These are phyloP conservation scores for Tetranychus piercei DNA, from an alignment of 2,888 invertebrate genomes.

Conservation along the genomic window DNA sequence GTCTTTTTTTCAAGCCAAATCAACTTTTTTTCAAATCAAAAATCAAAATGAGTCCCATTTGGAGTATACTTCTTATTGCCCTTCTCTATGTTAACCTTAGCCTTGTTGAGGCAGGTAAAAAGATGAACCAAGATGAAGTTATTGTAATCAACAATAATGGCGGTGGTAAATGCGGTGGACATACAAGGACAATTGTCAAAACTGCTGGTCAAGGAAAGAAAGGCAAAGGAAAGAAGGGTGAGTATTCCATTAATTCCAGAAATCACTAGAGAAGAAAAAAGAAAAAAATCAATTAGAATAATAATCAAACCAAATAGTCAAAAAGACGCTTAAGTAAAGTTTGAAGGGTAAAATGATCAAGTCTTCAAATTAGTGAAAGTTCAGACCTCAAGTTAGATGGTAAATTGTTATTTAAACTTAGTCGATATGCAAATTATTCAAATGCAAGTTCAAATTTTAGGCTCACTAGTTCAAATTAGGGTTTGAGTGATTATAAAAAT, in stretches of 20 bases:
- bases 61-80: background rate
- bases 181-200: slow-evolving; percentile 8
- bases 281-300: background rate
- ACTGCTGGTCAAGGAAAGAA: slow-evolving; percentile 2
- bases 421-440: no score
- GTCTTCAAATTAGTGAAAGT: no score
- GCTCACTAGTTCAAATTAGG: no score
- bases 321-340: no score
- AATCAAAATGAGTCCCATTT: background rate
- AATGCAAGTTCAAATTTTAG: no score
- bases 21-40: background rate
- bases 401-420: no score
- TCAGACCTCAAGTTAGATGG: no score
- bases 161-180: background rate
- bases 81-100: slow-evolving; percentile 1
- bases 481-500: no score
- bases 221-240: slow-evolving; percentile 2
- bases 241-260: background rate
- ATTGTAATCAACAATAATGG: background rate
- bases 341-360: background rate
- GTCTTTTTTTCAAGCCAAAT: no score
- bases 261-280: no score
- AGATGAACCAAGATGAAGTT: background rate
- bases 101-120: slow-evolving; percentile 2
- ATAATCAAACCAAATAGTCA: background rate